Evolutionary conservation across 2,113 vertebrate genomes (phyloP).

Genomic region (Xenus cinereus): DNA sequence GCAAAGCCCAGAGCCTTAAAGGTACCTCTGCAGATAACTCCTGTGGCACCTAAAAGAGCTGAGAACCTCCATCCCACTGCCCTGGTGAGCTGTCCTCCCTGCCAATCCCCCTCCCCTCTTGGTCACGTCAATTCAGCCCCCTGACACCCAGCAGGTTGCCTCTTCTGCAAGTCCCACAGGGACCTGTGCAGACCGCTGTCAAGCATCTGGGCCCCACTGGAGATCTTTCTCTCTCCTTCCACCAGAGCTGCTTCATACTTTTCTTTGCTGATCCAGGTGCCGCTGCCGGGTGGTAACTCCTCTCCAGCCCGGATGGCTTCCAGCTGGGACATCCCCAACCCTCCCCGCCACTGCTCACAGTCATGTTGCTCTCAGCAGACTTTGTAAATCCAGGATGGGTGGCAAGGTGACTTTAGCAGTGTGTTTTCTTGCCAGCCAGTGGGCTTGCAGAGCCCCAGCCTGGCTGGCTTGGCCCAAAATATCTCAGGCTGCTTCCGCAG

Average conservation of each 20-base stretch:
- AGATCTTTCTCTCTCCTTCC: not conserved
- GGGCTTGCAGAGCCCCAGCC: not conserved
- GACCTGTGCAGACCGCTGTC: fast-evolving
- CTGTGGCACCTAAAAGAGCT: not conserved
- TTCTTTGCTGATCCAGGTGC: not conserved
- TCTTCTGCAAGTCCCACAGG: not conserved
- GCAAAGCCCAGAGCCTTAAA: constrained; percentile 35
- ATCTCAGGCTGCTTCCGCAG: constrained; percentile 19
- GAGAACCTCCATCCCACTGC: not conserved
- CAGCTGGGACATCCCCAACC: not conserved
- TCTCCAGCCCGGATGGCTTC: not conserved
- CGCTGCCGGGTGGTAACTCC: not conserved
- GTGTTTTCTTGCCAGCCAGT: not conserved
- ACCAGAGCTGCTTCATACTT: not conserved
- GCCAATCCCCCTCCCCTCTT: fast-evolving
- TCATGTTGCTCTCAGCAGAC: not conserved
- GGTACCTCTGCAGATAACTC: not conserved
- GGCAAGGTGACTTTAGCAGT: not conserved
- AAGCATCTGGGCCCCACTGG: fast-evolving
- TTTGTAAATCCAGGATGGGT: not conserved
- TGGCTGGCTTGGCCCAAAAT: not conserved
- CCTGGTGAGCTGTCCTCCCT: not conserved
- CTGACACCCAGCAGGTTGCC: not conserved
- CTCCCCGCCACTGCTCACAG: not conserved
- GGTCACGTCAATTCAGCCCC: fast-evolving